These are phyloP conservation scores for Ornithoptera alexandrae DNA, from an alignment of 2,888 invertebrate species.

Conservation along the genomic window DNA sequence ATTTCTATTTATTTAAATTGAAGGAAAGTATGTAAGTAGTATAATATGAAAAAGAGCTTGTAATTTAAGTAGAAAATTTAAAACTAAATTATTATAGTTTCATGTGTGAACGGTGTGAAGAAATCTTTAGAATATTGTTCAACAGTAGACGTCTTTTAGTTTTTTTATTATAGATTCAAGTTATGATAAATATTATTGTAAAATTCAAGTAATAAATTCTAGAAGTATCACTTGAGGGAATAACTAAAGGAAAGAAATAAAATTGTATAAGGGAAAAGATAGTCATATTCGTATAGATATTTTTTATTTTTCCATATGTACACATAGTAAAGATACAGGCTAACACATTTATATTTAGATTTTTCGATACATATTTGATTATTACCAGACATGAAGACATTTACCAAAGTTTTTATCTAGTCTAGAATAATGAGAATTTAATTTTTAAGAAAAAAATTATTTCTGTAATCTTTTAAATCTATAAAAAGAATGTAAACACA, in stretches of 20 bases:
- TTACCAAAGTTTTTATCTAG: constrained; percentile 29
- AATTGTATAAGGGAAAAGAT: constrained; percentile 6
- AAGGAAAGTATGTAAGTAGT: background rate
- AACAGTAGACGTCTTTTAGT: no score
- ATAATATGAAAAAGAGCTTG: background rate
- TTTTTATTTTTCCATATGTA: constrained; percentile 22
- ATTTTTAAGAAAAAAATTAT: constrained; percentile 16
- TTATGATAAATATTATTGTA: no score
- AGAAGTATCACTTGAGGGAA: no score
- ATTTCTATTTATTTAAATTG: background rate
- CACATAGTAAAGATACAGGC: constrained; percentile 15
- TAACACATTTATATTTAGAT: constrained; percentile 8
- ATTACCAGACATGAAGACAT: constrained; percentile 10
- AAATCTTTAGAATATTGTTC: no score
- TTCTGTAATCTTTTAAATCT: background rate
- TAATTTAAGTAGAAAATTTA: background rate
- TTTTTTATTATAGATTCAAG: no score
- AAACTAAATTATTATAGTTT: background rate
- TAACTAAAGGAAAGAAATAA: no score
- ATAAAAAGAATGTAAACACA: background rate
- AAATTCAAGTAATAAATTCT: no score
- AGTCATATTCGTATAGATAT: constrained; percentile 2
- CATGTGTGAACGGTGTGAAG: background rate
- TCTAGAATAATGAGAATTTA: constrained; percentile 13
- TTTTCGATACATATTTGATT: constrained; percentile 8